Base-by-base conservation (phyloP, 30 jellyfish, hydroid and myxozoan genomes). In the Aurelia aurita complex sp. Pacific region DNA sequence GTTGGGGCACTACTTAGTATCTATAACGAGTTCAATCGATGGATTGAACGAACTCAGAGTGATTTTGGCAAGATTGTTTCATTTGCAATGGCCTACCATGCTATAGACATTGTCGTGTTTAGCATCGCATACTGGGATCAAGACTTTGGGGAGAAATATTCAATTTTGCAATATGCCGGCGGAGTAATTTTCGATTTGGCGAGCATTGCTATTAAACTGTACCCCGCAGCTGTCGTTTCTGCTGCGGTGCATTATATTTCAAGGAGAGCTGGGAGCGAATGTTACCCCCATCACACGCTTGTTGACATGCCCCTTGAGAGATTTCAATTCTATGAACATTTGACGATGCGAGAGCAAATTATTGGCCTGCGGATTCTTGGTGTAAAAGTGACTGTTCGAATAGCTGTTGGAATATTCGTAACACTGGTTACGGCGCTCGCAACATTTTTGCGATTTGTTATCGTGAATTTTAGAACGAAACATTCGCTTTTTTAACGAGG, bases 141-240 rank as follows among this genome's bases (percentile, higher is more conserved):
- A 35, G 91, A 85, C 68, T 90, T 90, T 59, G 95, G 90, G 42
- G 80, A 40, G 13, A 60, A 46, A 51, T 90, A 90, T 63, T 89
- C 97, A 9, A 36, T 90, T 18, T 57, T 64, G 85, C 93, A 90
- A 54, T 90, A 81, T 71, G 74, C 72, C 18, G 97, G 97, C 2
- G 94, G 94, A 32, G 78, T 90, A 35, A 10, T 73, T 3, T 90
- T 70, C 77, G 97, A 90, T 35, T 36, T 85, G 19, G 85, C 89
- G 6, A 90, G 97, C 85, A 90, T 90, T 64, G 88, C 92, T 29
- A 81, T 81, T 1, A 90, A 90, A 50, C 94, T 90, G 18, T 90
- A 77, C 78, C 97, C 97, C 57, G 97, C 95, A 42, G 94, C 93
- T 34, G 34, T 90, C 59, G 94, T 90, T 2, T 82, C 94, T 10